Conservation (phyloP, 1,140 invertebrate species). For the Choristoneura fumiferana region DNA sequence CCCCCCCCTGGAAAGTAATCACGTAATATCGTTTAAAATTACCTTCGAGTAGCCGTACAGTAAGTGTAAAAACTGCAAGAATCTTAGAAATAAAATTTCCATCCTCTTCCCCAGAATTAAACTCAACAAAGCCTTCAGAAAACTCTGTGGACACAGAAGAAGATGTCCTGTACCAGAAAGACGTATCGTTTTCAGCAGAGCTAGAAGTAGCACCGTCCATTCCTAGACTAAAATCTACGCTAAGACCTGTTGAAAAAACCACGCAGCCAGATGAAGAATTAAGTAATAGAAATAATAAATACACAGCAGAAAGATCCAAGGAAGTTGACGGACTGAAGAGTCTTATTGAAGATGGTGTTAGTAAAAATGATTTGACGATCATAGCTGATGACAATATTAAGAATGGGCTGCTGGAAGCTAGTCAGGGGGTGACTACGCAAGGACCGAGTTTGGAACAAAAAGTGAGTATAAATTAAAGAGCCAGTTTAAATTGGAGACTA, state of each 20-base stretch:
- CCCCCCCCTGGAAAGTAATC: too few relatives aligned
- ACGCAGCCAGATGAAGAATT: slow-evolving; percentile 34
- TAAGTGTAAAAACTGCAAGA: too few relatives aligned
- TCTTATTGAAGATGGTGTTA: slow-evolving; percentile 70
- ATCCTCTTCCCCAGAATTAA: slow-evolving; percentile 82
- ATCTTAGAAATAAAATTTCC: too few relatives aligned
- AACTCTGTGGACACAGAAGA: slow-evolving; percentile 80
- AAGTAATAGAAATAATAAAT: slow-evolving; percentile 50
- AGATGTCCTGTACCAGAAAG: slow-evolving; percentile 90
- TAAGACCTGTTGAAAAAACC: slow-evolving; percentile 59
- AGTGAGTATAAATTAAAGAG: slow-evolving; percentile 49
- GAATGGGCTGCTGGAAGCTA: slow-evolving; percentile 39
- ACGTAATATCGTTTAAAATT: too few relatives aligned
- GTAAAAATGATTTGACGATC: slow-evolving; percentile 66
- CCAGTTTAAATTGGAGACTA: too few relatives aligned
- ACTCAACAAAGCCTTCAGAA: slow-evolving; percentile 82
- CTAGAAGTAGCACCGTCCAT: slow-evolving; percentile 78
- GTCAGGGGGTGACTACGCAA: slow-evolving; percentile 63
- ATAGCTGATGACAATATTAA: slow-evolving; percentile 55
- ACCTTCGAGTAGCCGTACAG: too few relatives aligned
- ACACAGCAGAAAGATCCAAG: slow-evolving; percentile 61
- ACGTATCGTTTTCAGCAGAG: slow-evolving; percentile 89
- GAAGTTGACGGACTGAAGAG: slow-evolving; percentile 65
- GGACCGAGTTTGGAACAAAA: slow-evolving; percentile 76
- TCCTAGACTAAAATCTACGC: slow-evolving; percentile 57